Evolutionary conservation across 1,140 invertebrate genomes (phyloP), one percentile per base, ranked within the genome.

Genomic region (Pseudoatta argentina): DNA sequence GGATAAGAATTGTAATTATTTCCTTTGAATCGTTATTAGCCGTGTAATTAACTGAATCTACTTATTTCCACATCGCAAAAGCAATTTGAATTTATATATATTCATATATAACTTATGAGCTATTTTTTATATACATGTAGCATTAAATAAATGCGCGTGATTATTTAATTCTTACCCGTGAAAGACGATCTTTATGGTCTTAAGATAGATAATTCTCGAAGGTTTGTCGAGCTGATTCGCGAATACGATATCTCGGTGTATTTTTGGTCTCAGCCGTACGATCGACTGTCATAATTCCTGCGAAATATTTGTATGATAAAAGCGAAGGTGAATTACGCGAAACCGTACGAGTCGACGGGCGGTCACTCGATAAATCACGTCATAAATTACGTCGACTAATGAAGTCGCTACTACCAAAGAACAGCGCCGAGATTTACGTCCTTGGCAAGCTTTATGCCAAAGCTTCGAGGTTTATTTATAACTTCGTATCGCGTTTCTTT

Each of bases 331-430:
- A 76, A 73, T 55, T 53, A 59, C 61, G 34, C 79, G 79, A 57
- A 78, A 51, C 44, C 53, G 51, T 30, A 55, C 85, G 66, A 59
- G 71, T 77, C 86, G 53, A 85, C 81, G 71, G 86, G 81, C 39
- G 85, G 86, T 86, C 89, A 57, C 21, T 81, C 64, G 77, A 78
- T 79, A 82, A 86, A 86, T 86, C 78, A 76, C 30, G 88, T 79
- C 91, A 87, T 94, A 94, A 93, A 94, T 94, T 93, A 93, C 86
- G 87, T 87, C 90, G 85, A 86, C 90, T 93, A 94, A 94, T 92
- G 92, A 94, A 94, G 92, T 93, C 91, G 92, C 91, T 92, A 90
- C 89, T 91, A 86, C 77, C 90, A 87, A 93, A 89, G 88, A 89
- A 85, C 85, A 63, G 78, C 86, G 82, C 76, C 81, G 53, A 90